Evolutionary conservation across 2,797 vertebrate genomes (phyloP).

Genomic region (Gobio occitaniae): DNA sequence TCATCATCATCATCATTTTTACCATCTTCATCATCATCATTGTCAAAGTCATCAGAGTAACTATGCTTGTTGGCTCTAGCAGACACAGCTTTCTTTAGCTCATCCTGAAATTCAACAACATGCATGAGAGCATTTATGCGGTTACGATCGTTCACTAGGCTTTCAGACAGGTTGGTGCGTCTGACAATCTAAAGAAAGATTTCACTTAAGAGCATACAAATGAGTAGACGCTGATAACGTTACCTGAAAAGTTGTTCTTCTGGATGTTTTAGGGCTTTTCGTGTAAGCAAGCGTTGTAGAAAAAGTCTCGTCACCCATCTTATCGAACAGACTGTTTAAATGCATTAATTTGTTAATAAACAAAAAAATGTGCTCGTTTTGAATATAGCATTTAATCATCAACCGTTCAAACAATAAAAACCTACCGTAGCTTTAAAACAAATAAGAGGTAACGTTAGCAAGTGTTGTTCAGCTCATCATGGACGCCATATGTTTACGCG

Average conservation of each 20-base stretch:
- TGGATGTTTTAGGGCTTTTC: constrained; percentile 84
- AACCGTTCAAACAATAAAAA: neutral
- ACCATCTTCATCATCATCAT: constrained; percentile 71
- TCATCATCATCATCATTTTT: neutral
- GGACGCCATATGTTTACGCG: constrained; percentile 49
- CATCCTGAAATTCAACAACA: constrained; percentile 76
- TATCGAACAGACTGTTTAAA: constrained; percentile 57
- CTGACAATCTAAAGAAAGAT: neutral
- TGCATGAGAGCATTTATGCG: neutral
- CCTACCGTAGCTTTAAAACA: neutral
- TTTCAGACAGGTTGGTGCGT: neutral
- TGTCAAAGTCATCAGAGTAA: constrained; percentile 83
- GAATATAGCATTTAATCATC: neutral
- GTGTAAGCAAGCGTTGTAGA: constrained; percentile 81
- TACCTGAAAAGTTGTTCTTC: constrained; percentile 91
- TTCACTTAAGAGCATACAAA: neutral
- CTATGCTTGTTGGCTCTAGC: constrained; percentile 74
- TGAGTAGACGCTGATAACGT: neutral
- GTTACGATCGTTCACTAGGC: neutral
- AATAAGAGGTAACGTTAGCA: neutral
- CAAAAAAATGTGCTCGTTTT: neutral
- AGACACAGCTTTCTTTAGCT: constrained; percentile 82
- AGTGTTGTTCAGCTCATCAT: neutral
- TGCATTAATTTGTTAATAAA: neutral
- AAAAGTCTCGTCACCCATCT: constrained; percentile 75